Evolutionary conservation across 2,888 invertebrate species (phyloP).

Genomic region (Diaprepes abbreviatus): DNA sequence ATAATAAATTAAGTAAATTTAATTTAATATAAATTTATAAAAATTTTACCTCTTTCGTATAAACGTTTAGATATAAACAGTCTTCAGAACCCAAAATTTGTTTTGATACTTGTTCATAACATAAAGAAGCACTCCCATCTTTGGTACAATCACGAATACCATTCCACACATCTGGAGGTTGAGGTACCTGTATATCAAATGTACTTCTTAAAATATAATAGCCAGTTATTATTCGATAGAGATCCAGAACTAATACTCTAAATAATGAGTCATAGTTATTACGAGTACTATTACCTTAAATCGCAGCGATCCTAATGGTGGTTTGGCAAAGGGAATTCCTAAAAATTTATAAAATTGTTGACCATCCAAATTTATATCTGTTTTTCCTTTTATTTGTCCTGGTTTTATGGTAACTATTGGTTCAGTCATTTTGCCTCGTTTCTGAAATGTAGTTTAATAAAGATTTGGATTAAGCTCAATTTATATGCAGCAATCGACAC

Average conservation of each 20-base stretch:
- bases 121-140: constrained; percentile 54
- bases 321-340: constrained; percentile 48
- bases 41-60: constrained; percentile 49
- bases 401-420: constrained; percentile 28
- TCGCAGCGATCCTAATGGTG: constrained; percentile 34
- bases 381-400: constrained; percentile 32
- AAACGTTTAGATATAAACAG: constrained; percentile 60
- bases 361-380: constrained; percentile 33
- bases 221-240: too few species aligned
- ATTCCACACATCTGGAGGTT: constrained; percentile 53
- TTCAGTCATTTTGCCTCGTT: neutral
- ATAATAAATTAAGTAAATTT: too few species aligned
- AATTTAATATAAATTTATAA: too few species aligned
- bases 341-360: constrained; percentile 39
- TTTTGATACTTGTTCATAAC: neutral
- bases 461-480: too few species aligned
- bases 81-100: constrained; percentile 57
- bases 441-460: too few species aligned
- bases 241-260: too few species aligned
- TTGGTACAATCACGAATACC: constrained; percentile 54
- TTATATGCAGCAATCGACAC: too few species aligned
- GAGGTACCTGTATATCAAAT: too few species aligned
- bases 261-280: too few species aligned
- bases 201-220: too few species aligned
- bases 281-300: constrained; percentile 49